Conservation (phyloP, 2,113 vertebrate genomes). For the Panurus biarmicus region DNA sequence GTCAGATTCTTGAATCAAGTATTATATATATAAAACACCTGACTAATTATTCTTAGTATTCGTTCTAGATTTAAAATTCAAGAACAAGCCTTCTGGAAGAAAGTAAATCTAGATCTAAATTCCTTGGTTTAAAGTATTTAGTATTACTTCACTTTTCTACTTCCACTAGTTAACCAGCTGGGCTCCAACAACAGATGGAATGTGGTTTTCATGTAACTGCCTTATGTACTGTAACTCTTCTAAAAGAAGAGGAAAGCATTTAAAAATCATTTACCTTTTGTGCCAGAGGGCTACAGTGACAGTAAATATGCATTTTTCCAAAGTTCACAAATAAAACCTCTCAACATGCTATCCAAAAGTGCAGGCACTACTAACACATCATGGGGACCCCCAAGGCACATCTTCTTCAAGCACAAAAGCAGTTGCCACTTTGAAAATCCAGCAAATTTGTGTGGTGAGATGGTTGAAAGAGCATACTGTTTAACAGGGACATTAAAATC, state of each 20-base stretch:
- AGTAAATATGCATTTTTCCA: not conserved
- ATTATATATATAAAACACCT: not conserved
- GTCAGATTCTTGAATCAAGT: not conserved
- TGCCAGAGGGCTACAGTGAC: not conserved
- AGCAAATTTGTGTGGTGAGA: not conserved
- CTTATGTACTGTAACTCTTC: not conserved
- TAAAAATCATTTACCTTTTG: not conserved
- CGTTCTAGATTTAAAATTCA: not conserved
- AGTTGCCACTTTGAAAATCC: not conserved
- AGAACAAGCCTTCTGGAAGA: not conserved
- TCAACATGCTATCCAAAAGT: not conserved
- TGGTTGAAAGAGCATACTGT: not conserved
- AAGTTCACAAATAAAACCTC: not conserved
- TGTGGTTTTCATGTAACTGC: not conserved
- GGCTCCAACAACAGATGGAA: not conserved
- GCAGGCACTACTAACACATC: not conserved
- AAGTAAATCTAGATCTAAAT: not conserved
- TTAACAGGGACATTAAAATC: not conserved
- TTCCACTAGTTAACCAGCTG: not conserved
- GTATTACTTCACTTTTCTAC: not conserved
- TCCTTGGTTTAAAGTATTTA: not conserved
- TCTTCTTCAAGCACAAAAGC: not conserved
- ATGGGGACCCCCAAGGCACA: accelerated
- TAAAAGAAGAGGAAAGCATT: not conserved
- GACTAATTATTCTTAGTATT: not conserved